These are phyloP conservation scores for Molossus alvarezi DNA, from an alignment of 2,797 vertebrate species.

Conservation along the genomic window DNA sequence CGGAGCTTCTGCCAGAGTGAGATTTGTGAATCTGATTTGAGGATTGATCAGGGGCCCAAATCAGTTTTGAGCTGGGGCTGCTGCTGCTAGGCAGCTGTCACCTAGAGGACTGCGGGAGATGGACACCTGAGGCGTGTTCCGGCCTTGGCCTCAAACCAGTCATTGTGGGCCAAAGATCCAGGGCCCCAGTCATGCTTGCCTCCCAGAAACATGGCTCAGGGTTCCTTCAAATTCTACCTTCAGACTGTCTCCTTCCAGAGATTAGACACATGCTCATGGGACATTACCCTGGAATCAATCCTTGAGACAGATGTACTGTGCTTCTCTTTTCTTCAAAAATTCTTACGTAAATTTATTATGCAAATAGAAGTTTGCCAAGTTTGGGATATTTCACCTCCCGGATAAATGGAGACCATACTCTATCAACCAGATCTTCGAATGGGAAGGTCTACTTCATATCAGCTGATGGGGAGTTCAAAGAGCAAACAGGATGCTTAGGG, in stretches of 20 bases:
- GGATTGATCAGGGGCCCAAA: not conserved
- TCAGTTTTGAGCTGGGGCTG: not conserved
- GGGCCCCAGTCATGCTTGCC: too few relatives aligned
- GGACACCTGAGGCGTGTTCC: not conserved
- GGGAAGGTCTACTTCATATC: not conserved
- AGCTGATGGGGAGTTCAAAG: not conserved
- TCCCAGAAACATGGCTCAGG: not conserved
- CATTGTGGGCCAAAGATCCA: not conserved
- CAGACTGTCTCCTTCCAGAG: not conserved
- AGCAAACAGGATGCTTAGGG: not conserved
- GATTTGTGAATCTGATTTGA: not conserved
- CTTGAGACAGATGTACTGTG: not conserved
- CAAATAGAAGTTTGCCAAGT: constrained; percentile 12
- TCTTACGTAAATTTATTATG: not conserved
- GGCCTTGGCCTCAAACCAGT: not conserved
- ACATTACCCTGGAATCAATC: not conserved
- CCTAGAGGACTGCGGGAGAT: not conserved
- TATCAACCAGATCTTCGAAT: not conserved
- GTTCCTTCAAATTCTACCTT: not conserved
- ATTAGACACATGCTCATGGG: not conserved
- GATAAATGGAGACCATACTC: not conserved
- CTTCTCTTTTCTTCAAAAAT: not conserved
- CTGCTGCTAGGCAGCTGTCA: not conserved
- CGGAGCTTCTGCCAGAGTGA: not conserved
- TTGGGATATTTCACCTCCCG: not conserved